Evolutionary conservation across 1,140 invertebrate genomes (phyloP), one percentile per base, ranked within the genome.

Genomic region (Maconellicoccus hirsutus): DNA sequence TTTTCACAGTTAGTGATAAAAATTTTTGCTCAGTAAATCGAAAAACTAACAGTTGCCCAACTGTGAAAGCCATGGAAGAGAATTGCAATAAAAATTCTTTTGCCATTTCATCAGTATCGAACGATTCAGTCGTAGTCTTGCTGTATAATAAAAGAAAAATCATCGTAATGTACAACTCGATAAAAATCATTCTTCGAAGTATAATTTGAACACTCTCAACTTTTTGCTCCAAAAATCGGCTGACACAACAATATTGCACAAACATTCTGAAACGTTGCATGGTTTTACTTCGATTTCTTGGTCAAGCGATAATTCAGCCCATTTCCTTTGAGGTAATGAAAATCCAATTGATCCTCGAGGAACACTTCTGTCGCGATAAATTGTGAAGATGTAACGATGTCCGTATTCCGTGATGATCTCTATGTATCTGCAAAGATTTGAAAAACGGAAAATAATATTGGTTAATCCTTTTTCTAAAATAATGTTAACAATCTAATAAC

Each of bases 21-120:
- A 94, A 83, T 78, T 94, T 95, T 79, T 94, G 96, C 59, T 96
- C 93, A 74, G 86, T 84, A 80, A 94, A 91, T 25, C 86, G 86
- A 77, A 97, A 98, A 1, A 92, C 93, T 72, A 98, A 78, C 71
- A 91, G 89, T 78, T 98, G 95, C 12, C 91, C 92, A 25, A 91
- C 87, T 25, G 93, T 92, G 77, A 98, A 93, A 4, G 93, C 89
- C 80, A 95, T 90, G 38, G 90, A 88, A 26, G 90, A 84, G 82
- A 98, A 98, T 77, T 92, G 88, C 77, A 89, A 84, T 0, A 91
- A 81, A 79, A 98, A 98, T 78, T 98, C 94, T 72, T 87, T 86
- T 4, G 94, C 92, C 96, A 99, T 98, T 76, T 89, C 85, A 80
- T 99, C 96, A 0, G 94, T 92, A 80, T 99, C 93, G 78, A 96